Percentiles rank a stretch among this genome's conserved stretches.
phyloP scores from a whole-genome alignment of 2,888 invertebrate genomes.

The Drosophila affinis region DNA sequence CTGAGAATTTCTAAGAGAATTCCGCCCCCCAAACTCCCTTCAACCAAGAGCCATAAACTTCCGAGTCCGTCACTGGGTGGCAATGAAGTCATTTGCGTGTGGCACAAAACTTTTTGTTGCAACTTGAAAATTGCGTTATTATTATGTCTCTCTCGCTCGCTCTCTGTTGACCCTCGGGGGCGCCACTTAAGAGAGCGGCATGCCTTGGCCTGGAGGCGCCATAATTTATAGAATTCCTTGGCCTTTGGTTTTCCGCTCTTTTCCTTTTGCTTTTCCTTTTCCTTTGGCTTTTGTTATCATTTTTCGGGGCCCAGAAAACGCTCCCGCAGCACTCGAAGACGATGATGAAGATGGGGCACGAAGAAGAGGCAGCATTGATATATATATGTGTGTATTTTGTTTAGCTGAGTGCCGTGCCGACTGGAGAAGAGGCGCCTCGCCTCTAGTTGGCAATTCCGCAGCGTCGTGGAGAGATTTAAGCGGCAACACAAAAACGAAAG shows the following conservation, averaged over 20 bases:
- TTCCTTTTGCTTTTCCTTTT: slow-evolving; percentile 38
- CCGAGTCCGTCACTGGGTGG: slow-evolving; percentile 28
- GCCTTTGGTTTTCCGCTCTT: slow-evolving; percentile 34
- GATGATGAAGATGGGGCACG: slow-evolving; percentile 23
- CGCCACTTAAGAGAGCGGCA: slow-evolving; percentile 55
- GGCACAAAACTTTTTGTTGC: slow-evolving; percentile 50
- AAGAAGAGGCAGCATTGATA: slow-evolving; percentile 26
- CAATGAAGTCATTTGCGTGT: slow-evolving; percentile 60
- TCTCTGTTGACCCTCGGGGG: slow-evolving; percentile 22
- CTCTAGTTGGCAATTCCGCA: slow-evolving; percentile 70
- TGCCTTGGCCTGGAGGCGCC: slow-evolving; percentile 11
- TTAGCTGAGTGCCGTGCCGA: slow-evolving; percentile 16
- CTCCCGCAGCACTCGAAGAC: slow-evolving; percentile 41
- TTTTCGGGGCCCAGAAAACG: slow-evolving; percentile 31
- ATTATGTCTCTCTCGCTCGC: slow-evolving; percentile 41
- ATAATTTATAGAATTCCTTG: slow-evolving; percentile 45
- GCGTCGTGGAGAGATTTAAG: slow-evolving; percentile 58
- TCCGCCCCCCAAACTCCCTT: not conserved
- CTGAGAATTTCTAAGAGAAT: slow-evolving; percentile 45
- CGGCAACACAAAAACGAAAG: slow-evolving; percentile 35
- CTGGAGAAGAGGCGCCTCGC: slow-evolving; percentile 51
- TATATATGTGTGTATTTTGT: slow-evolving; percentile 39
- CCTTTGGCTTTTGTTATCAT: slow-evolving; percentile 15
- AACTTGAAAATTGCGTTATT: slow-evolving; percentile 66
- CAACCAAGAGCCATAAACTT: slow-evolving; percentile 60